phyloP scores from a whole-genome alignment of 2,113 vertebrate species.

The Miniopterus natalensis region DNA sequence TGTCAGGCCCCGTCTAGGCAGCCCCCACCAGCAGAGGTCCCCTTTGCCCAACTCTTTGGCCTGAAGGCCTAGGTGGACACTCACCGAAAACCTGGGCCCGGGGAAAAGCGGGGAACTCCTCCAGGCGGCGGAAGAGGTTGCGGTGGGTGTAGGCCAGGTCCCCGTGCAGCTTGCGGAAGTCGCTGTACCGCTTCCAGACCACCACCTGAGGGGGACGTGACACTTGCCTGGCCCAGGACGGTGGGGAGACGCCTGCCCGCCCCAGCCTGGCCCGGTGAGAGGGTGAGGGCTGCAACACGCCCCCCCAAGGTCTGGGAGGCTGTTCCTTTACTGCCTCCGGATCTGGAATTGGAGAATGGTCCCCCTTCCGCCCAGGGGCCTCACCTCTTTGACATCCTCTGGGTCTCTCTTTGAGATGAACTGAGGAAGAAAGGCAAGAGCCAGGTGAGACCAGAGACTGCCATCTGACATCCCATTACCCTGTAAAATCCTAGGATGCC shows the following conservation, averaged over 20 bases:
- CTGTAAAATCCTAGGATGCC: background rate
- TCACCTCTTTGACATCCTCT: slow-evolving; percentile 93
- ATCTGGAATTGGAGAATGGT: background rate
- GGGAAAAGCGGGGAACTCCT: slow-evolving; percentile 94
- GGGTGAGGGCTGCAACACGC: background rate
- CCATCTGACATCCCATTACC: background rate
- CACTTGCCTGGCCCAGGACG: background rate
- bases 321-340: background rate
- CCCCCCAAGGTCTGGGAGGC: no score
- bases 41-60: background rate
- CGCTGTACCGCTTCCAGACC: slow-evolving; percentile 93
- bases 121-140: slow-evolving; percentile 93
- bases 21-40: background rate
- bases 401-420: slow-evolving; percentile 93
- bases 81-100: slow-evolving; percentile 93
- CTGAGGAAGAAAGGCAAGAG: slow-evolving; percentile 80
- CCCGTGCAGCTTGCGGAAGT: slow-evolving; percentile 94
- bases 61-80: background rate
- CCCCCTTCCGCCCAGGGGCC: slow-evolving; percentile 9
- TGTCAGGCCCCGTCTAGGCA: background rate
- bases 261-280: background rate
- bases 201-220: slow-evolving; percentile 82
- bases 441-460: background rate
- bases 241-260: background rate
- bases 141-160: slow-evolving; percentile 95